A percentile compares a stretch with the other conserved stretches of the same genome.
Conservation (phyloP, 2,113 vertebrate genomes). For the Lophius piscatorius region DNA sequence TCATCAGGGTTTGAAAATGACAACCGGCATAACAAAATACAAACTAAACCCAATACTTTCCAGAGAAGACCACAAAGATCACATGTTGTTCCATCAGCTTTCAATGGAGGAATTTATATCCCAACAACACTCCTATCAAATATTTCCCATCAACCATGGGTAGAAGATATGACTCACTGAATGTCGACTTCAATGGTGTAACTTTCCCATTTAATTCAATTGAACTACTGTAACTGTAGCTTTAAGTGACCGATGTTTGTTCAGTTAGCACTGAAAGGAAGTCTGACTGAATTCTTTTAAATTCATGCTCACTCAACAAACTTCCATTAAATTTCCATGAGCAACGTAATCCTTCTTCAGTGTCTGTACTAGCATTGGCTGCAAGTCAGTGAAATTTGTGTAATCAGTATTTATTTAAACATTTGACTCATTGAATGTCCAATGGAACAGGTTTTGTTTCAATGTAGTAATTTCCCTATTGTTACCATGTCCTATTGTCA, state of each 20-base stretch:
- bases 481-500: background rate
- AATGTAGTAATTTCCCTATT: background rate
- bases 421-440: background rate
- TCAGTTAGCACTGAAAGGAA: background rate
- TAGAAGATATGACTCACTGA: background rate
- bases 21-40: too few species aligned
- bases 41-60: too few species aligned
- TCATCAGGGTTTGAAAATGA: too few species aligned
- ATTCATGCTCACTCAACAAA: background rate
- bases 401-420: background rate
- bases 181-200: background rate
- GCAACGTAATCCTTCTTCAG: background rate
- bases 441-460: background rate
- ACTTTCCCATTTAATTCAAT: background rate
- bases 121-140: background rate
- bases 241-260: background rate
- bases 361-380: background rate
- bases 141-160: background rate
- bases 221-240: background rate
- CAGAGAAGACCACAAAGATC: background rate
- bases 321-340: background rate
- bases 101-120: background rate
- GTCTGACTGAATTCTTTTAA: background rate
- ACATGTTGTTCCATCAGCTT: slow-evolving; percentile 12
- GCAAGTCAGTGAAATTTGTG: slow-evolving; percentile 8